Evolutionary conservation across 2,113 vertebrate species (phyloP).

Genomic region (Mesitornis unicolor): DNA sequence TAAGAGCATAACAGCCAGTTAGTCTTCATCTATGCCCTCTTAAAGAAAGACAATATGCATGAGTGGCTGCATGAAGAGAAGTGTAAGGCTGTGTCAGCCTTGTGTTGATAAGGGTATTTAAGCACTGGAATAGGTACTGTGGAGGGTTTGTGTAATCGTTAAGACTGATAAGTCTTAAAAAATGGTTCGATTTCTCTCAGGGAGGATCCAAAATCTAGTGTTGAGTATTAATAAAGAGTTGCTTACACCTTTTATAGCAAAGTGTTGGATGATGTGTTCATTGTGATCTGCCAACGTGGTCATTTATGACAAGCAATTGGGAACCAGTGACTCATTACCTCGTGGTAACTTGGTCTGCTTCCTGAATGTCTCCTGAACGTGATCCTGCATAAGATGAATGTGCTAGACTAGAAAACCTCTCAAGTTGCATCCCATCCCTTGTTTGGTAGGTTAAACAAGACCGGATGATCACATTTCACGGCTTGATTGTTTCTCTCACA

Average conservation of each 20-base stretch:
- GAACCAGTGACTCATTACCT: background rate
- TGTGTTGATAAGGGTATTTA: background rate
- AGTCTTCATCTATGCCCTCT: background rate
- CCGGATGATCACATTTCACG: background rate
- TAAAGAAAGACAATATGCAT: background rate
- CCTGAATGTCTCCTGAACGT: background rate
- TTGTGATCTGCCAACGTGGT: background rate
- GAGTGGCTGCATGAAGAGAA: background rate
- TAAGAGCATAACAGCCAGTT: background rate
- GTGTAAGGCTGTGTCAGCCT: background rate
- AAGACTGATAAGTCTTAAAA: background rate
- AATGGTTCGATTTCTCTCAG: background rate
- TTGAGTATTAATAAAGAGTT: background rate
- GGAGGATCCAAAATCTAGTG: background rate
- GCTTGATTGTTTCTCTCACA: background rate
- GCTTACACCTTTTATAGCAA: background rate
- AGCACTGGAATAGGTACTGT: background rate
- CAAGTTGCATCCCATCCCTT: background rate
- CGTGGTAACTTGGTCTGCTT: background rate
- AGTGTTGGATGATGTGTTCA: background rate
- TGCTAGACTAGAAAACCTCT: background rate
- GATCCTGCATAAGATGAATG: background rate
- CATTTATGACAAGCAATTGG: background rate
- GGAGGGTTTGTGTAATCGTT: background rate
- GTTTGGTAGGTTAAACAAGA: background rate